Evolutionary conservation across 2,797 vertebrate species (phyloP).

Genomic region (Mycteria americana): DNA sequence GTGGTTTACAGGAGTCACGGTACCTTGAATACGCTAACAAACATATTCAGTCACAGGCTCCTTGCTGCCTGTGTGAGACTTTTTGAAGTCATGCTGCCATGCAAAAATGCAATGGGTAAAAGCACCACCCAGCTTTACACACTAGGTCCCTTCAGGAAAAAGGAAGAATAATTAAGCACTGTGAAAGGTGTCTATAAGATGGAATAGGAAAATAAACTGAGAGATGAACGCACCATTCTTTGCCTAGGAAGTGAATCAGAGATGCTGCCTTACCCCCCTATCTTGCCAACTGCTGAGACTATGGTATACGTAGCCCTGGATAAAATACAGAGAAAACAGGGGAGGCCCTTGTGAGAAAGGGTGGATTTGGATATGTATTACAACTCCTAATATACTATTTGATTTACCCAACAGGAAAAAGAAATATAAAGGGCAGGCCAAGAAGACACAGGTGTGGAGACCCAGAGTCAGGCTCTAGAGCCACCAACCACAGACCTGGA

Average conservation of each 20-base stretch:
- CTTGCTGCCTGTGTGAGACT: neutral
- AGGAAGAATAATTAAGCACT: neutral
- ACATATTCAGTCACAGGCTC: fast-evolving
- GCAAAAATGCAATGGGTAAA: fast-evolving
- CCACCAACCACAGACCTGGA: neutral
- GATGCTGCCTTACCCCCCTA: neutral
- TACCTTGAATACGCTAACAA: neutral
- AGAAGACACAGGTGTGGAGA: neutral
- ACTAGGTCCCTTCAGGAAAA: neutral
- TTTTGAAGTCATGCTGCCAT: fast-evolving
- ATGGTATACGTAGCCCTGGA: neutral
- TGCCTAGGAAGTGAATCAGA: neutral
- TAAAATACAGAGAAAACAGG: neutral
- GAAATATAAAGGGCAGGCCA: neutral
- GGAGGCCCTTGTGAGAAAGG: neutral
- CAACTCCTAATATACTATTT: neutral
- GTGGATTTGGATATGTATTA: neutral
- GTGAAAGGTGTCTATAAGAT: neutral
- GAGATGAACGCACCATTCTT: fast-evolving
- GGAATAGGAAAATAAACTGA: neutral
- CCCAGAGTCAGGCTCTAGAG: neutral
- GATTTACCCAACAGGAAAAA: neutral
- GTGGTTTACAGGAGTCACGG: fast-evolving
- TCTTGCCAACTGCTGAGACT: neutral
- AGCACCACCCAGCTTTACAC: fast-evolving